Evolutionary conservation across 2,113 vertebrate genomes (phyloP), one percentile per base, ranked within the genome.

Genomic region (Seriola quinqueradiata): DNA sequence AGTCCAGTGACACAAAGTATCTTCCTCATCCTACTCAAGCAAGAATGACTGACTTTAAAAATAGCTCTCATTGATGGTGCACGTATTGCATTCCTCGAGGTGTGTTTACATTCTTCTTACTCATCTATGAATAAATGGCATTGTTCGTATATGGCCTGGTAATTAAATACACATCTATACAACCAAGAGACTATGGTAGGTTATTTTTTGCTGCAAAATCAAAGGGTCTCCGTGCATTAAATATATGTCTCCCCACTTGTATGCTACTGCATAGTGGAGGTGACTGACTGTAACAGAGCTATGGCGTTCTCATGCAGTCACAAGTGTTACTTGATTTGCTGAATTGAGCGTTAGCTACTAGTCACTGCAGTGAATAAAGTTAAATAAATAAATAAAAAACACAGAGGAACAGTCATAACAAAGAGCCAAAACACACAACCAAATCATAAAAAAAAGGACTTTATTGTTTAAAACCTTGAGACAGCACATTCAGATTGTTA

Each of bases 401-500:
- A 67, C 11, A 21, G 16, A 64, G 13, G 4, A 5, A 65, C 36
- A 5, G 4, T 50, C 52, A 14, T 10, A 48, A 54, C 1, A 46
- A 82, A 78, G 12, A 55, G 9, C 4, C 32, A 44, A 14, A 34
- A 54, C 8, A 3, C 16, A 50, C n/a, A 28, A 14, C 2, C 17
- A 52, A 42, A 60, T 55, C 23, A 80, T 50, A 61, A 59, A 32
- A 75, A 69, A 86, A 87, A 87, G 23, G 21, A 3, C 46, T 90
- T 90, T 93, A 91, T 85, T 93, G 17, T 64, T 79, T 46, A 46
- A 76, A 72, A 34, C 7, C 17, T 72, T 63, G 19, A 54, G 28
- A 79, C 54, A 90, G 23, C 67, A 83, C 74, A 85, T 78, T 90
- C 28, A 79, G 17, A 77, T 7, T 48, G 16, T 67, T 69, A 66